phyloP scores from a whole-genome alignment of 2,113 vertebrate genomes.

The Oryzias melastigma region DNA sequence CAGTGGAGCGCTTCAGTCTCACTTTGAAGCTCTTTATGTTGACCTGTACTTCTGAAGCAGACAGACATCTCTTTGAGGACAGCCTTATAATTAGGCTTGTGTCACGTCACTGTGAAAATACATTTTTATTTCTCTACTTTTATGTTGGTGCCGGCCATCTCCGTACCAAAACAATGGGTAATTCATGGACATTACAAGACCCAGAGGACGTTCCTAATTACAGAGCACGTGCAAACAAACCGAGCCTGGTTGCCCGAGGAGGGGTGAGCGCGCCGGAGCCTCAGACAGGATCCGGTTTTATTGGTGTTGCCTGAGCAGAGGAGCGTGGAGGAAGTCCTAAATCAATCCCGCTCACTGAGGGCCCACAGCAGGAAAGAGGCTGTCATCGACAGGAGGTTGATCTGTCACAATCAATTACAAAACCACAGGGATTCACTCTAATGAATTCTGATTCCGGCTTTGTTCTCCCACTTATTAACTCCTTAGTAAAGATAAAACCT shows the following conservation, averaged over 20 bases:
- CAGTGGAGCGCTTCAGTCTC: too few relatives aligned
- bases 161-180: constrained; percentile 36
- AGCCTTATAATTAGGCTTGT: constrained; percentile 53
- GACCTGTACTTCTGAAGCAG: constrained; percentile 35
- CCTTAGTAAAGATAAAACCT: not conserved
- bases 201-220: constrained; percentile 66
- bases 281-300: constrained; percentile 59
- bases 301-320: constrained; percentile 58
- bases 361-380: constrained; percentile 56
- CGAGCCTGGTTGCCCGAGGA: constrained; percentile 51
- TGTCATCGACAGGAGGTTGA: constrained; percentile 71
- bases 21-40: too few relatives aligned
- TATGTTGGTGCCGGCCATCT: constrained; percentile 24
- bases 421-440: constrained; percentile 52
- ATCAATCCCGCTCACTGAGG: constrained; percentile 68
- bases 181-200: constrained; percentile 59
- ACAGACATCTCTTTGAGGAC: constrained; percentile 32
- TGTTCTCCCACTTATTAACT: constrained; percentile 40
- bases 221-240: constrained; percentile 60
- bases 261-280: constrained; percentile 46
- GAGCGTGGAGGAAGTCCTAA: constrained; percentile 68
- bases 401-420: constrained; percentile 72
- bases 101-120: constrained; percentile 25
- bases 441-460: constrained; percentile 51
- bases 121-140: constrained; percentile 32